A percentile compares a stretch with the other conserved stretches of the same genome.
Evolutionary conservation across 2,113 vertebrate genomes (phyloP).

Genomic region (Sterrhoptilus dennistouni): DNA sequence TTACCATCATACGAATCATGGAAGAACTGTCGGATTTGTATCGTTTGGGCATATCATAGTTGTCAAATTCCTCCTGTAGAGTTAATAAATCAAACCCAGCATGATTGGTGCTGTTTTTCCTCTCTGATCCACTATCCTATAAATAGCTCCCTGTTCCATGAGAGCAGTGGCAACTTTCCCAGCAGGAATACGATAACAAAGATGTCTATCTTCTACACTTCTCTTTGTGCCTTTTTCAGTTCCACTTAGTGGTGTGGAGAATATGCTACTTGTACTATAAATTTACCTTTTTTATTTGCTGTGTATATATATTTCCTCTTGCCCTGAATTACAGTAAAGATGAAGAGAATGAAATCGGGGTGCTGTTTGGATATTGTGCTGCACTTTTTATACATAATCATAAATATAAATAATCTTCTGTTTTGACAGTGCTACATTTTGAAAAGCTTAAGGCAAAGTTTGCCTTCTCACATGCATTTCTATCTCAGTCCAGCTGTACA

Average conservation of each 20-base stretch:
- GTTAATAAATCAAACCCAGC: background rate
- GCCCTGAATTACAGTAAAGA: background rate
- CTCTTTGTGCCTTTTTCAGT: background rate
- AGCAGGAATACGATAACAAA: background rate
- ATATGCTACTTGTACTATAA: background rate
- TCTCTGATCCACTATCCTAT: background rate
- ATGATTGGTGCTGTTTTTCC: background rate
- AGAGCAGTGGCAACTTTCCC: slow-evolving; percentile 3
- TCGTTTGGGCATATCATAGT: background rate
- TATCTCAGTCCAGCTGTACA: background rate
- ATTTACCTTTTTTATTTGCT: background rate
- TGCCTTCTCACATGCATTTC: background rate
- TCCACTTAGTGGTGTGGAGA: background rate
- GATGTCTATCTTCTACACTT: background rate
- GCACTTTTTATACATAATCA: background rate
- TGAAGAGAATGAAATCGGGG: background rate
- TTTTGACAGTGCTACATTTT: background rate
- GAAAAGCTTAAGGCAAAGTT: background rate
- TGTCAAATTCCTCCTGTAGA: background rate
- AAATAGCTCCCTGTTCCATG: background rate
- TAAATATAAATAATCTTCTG: background rate
- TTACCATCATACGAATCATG: background rate
- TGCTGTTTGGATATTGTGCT: background rate
- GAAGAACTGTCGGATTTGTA: background rate
- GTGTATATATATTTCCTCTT: background rate